A percentile compares a stretch with the other conserved stretches of the same genome.
Conservation (phyloP, 2,113 vertebrate genomes). For the Ailuropoda melanoleuca region DNA sequence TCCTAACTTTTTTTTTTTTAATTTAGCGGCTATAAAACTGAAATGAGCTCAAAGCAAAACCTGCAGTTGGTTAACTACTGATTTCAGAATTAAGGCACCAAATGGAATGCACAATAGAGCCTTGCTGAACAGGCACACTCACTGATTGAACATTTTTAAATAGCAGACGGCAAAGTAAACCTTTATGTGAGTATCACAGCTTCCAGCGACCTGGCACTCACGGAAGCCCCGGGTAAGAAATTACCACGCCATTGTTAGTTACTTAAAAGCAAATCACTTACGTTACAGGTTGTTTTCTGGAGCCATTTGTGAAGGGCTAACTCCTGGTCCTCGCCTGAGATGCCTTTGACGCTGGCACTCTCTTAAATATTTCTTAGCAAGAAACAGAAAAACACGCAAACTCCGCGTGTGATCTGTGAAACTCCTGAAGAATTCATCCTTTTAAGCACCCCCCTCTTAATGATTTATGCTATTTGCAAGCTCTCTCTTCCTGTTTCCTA, state of each 20-base stretch:
- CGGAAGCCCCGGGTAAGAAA: not conserved
- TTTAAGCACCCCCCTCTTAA: conserved; percentile 7
- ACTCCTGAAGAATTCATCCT: conserved; percentile 52
- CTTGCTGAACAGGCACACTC: not conserved
- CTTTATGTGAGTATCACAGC: not conserved
- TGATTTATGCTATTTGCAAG: conserved; percentile 59
- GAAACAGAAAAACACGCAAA: not conserved
- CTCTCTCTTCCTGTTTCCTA: not conserved
- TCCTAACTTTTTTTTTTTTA: not conserved
- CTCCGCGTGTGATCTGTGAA: not conserved
- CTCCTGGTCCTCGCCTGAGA: not conserved
- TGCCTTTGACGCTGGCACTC: not conserved
- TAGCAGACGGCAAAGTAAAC: not conserved
- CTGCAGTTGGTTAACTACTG: not conserved
- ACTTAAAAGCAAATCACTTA: conserved; percentile 9
- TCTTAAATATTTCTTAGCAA: conserved; percentile 47
- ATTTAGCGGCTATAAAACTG: not conserved
- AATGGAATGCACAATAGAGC: not conserved
- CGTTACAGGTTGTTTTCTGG: not conserved
- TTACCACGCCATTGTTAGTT: not conserved
- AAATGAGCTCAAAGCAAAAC: conserved; percentile 32
- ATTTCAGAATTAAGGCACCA: conserved; percentile 46
- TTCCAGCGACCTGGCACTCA: not conserved
- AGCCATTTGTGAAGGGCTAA: not conserved
- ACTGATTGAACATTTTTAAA: not conserved